These are phyloP conservation scores for Shinisaurus crocodilurus DNA, from an alignment of 2,113 vertebrate genomes.

Conservation along the genomic window DNA sequence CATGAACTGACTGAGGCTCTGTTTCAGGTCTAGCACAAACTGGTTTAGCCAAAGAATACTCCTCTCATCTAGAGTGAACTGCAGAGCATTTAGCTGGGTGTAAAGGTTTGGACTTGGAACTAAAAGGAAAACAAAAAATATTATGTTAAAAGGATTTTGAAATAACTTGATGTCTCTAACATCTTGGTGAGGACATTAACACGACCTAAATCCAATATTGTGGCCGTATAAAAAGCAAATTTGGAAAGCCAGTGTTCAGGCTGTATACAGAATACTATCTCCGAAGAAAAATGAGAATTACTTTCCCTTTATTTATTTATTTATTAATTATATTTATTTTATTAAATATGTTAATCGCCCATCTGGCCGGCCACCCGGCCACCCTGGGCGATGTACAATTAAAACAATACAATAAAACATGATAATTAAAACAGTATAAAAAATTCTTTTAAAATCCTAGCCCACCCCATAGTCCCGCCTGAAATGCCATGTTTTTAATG, in stretches of 20 bases:
- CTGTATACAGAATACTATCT: background rate
- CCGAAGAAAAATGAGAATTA: background rate
- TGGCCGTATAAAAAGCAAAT: background rate
- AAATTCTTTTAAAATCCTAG: no score
- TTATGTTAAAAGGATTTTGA: slow-evolving; percentile 12
- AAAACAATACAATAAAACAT: no score
- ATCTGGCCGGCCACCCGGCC: no score
- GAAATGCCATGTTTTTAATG: no score
- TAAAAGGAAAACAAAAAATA: slow-evolving; percentile 72
- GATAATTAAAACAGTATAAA: no score
- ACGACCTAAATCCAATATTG: background rate
- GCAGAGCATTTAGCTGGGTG: slow-evolving; percentile 94
- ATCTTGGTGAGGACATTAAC: background rate
- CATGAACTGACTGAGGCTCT: slow-evolving; percentile 98
- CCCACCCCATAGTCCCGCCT: no score
- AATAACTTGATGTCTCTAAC: background rate
- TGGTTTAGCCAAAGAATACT: slow-evolving; percentile 98
- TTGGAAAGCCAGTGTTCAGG: background rate
- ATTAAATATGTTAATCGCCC: no score
- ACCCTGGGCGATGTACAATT: no score
- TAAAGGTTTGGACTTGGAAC: slow-evolving; percentile 97
- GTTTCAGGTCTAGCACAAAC: slow-evolving; percentile 94
- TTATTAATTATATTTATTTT: no score
- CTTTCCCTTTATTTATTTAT: no score
- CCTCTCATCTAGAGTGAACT: slow-evolving; percentile 93